Percentiles rank a stretch among this genome's conserved stretches.
phyloP scores from a whole-genome alignment of 2,113 vertebrate species.

The Varanus salvator region DNA sequence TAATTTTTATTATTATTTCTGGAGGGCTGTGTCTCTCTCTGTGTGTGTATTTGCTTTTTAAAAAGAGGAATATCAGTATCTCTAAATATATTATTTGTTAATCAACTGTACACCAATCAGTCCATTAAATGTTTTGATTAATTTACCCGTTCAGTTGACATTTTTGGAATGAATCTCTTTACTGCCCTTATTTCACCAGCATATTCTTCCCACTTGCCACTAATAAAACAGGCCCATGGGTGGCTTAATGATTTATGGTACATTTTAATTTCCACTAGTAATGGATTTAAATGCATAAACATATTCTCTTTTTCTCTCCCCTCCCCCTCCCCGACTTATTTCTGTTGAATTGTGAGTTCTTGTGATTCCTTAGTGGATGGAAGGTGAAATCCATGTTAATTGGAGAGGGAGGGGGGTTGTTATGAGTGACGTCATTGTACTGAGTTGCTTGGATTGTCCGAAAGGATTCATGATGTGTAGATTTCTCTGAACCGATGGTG shows the following conservation, averaged over 20 bases:
- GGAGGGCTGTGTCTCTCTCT: background rate
- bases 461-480: conserved; percentile 79
- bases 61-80: conserved; percentile 3
- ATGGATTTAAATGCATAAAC: conserved; percentile 67
- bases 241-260: conserved; percentile 54
- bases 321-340: background rate
- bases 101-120: conserved; percentile 78
- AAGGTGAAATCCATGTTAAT: conserved; percentile 16
- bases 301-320: background rate
- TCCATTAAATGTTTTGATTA: conserved; percentile 72
- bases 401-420: background rate
- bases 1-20: conserved; percentile 20
- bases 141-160: conserved; percentile 60
- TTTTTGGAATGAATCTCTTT: conserved; percentile 61
- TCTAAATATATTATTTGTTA: conserved; percentile 73
- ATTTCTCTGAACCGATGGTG: conserved; percentile 78
- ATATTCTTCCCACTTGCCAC: conserved; percentile 28
- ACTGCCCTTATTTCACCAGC: conserved; percentile 24
- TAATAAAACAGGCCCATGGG: conserved; percentile 52
- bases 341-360: conserved; percentile 52
- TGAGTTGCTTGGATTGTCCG: conserved; percentile 31
- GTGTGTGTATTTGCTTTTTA: background rate
- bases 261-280: conserved; percentile 65
- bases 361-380: conserved; percentile 10
- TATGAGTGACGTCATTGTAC: conserved; percentile 53